Conservation (phyloP, 1,140 invertebrate species). For the Trichomalopsis sarcophagae region DNA sequence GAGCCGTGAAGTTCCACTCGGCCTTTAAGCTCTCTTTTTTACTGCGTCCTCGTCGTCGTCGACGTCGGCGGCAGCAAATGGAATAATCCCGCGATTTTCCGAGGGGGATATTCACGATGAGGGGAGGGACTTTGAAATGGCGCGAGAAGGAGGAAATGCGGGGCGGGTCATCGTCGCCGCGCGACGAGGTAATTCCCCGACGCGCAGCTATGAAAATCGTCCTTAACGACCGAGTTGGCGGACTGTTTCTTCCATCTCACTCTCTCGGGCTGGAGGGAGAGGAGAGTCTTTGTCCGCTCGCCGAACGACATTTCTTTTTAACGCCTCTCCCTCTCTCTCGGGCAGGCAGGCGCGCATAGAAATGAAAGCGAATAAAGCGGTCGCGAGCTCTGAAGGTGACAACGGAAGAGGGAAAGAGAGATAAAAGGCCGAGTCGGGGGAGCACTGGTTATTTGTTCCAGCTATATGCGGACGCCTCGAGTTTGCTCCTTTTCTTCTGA, state of each 20-base stretch:
- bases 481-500: neutral
- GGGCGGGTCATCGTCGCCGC: constrained; percentile 31
- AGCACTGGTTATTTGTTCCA: constrained; percentile 44
- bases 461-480: neutral
- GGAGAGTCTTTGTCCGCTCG: constrained; percentile 8
- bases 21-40: constrained; percentile 31
- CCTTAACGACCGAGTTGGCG: constrained; percentile 55
- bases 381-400: constrained; percentile 30
- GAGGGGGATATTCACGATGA: constrained; percentile 20
- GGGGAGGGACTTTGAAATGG: constrained; percentile 36
- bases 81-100: constrained; percentile 54
- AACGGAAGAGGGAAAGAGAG: neutral
- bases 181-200: constrained; percentile 55
- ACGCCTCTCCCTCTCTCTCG: constrained; percentile 26
- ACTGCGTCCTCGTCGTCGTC: neutral
- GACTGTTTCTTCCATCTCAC: constrained; percentile 29
- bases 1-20: constrained; percentile 43
- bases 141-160: constrained; percentile 27
- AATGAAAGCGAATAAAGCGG: constrained; percentile 49
- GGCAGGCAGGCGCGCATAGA: constrained; percentile 22
- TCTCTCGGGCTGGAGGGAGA: neutral
- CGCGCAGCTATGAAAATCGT: constrained; percentile 56
- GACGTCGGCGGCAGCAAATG: constrained; percentile 48
- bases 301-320: constrained; percentile 53
- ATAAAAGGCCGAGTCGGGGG: constrained; percentile 31